These are phyloP conservation scores for Lasioglossum marginatum DNA, from an alignment of 2,888 invertebrate species.

Conservation along the genomic window DNA sequence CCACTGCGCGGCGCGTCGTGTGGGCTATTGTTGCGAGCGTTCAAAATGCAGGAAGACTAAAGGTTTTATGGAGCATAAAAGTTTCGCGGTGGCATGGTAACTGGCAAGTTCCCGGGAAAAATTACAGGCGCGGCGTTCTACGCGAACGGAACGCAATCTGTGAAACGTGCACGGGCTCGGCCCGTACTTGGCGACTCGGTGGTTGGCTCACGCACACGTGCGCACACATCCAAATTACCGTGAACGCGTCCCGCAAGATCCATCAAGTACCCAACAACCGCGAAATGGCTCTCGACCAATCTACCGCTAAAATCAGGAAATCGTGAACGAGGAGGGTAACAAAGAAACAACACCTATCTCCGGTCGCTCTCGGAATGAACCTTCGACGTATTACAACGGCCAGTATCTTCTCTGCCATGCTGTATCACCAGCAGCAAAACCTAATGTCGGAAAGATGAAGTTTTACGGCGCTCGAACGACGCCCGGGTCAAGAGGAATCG, in stretches of 20 bases:
- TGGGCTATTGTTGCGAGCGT: constrained; percentile 17
- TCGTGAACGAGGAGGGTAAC: constrained; percentile 53
- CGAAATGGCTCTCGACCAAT: constrained; percentile 72
- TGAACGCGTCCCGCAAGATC: constrained; percentile 70
- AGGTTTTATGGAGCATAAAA: constrained; percentile 47
- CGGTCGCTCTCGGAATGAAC: constrained; percentile 21
- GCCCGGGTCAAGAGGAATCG: background rate
- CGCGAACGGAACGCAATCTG: constrained; percentile 7
- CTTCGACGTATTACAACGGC: constrained; percentile 43
- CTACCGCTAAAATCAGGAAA: constrained; percentile 70
- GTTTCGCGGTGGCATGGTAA: constrained; percentile 30
- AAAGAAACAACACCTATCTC: constrained; percentile 54
- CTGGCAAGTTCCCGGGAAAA: constrained; percentile 26
- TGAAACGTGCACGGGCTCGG: constrained; percentile 6
- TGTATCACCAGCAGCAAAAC: constrained; percentile 14
- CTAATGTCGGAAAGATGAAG: constrained; percentile 51
- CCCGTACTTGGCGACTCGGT: background rate
- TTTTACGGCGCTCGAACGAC: constrained; percentile 21
- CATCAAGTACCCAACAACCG: constrained; percentile 72
- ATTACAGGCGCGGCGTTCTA: constrained; percentile 38
- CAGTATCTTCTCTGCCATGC: background rate
- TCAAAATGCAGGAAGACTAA: constrained; percentile 33
- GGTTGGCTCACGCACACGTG: background rate
- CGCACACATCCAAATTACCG: constrained; percentile 38
- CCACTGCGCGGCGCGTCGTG: background rate